Evolutionary conservation across 2,888 invertebrate species (phyloP), one percentile per base, ranked within the genome.

Genomic region (Tanytarsus gracilentus): DNA sequence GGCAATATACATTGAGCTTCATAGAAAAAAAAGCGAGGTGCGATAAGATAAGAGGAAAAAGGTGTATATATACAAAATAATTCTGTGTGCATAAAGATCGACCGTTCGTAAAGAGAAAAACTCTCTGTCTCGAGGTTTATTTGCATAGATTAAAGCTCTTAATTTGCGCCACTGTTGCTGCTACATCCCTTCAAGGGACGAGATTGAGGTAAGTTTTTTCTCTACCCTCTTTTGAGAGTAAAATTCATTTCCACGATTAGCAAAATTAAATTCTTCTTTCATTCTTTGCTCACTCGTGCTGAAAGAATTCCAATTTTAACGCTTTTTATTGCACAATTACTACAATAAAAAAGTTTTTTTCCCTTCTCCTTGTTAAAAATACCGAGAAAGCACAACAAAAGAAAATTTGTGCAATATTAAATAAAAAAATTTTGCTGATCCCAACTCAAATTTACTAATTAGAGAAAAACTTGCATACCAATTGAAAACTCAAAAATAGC

Each of bases 101-200:
- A 14, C 16, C 36, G 16, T 36, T 16, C 16, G 36, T 36, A 36
- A n/a, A n/a, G n/a, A n/a, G n/a, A n/a, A n/a, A n/a, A 3, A 11
- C 6, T 33, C 33, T 5, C 2, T 33, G 11, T 33, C 33, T 33
- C 33, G 11, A 8, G 23, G 21, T 44, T 23, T 51, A 51, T 53
- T 56, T 56, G 40, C 55, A 56, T 56, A 53, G 53, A 53, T 36
- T 36, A 53, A 29, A 52, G 30, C 27, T n/a, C 23, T 16, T 56
- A 56, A 56, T 56, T 56, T 56, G 55, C 33, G 25, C 2, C 25
- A 50, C 50, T n/a, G n/a, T n/a, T 44, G 9, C 18, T 33, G 16
- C 18, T 30, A 56, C 55, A 56, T 25, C 55, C 29, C 27, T 44
- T 44, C 18, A 36, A n/a, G 36, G n/a, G 44, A 44, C 33, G 23